phyloP scores from a whole-genome alignment of 2,797 vertebrate species.

The Anisognathus igniventris region DNA sequence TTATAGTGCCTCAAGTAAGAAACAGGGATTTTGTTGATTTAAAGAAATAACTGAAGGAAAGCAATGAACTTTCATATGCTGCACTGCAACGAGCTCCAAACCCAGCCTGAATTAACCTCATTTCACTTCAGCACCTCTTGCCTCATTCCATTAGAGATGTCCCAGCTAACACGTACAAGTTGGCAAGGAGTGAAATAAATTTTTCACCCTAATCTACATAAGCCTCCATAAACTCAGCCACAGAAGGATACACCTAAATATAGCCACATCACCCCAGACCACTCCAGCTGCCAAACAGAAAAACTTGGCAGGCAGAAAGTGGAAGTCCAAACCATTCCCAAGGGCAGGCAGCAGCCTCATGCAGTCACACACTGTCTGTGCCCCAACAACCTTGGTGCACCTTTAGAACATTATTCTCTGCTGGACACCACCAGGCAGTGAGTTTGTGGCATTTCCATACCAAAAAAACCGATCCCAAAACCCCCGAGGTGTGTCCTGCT shows the following conservation, averaged over 20 bases:
- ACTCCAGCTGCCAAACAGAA: not conserved
- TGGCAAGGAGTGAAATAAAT: not conserved
- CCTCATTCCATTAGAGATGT: not conserved
- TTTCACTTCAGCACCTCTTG: not conserved
- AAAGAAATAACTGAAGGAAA: not conserved
- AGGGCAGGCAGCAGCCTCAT: not conserved
- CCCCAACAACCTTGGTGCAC: too few relatives aligned
- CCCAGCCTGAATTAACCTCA: not conserved
- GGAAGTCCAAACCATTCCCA: not conserved
- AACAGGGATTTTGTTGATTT: not conserved
- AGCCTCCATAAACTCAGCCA: not conserved
- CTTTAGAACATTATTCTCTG: not conserved
- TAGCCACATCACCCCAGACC: not conserved
- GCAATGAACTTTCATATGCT: fast-evolving
- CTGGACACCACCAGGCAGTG: not conserved
- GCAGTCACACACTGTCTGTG: fast-evolving
- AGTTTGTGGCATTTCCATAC: not conserved
- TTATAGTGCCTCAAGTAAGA: not conserved
- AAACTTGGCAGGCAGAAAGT: not conserved
- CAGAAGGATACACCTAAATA: not conserved
- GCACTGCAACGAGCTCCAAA: not conserved
- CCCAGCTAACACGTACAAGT: not conserved
- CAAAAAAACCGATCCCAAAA: not conserved
- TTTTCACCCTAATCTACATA: not conserved
- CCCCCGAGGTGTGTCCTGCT: not conserved